phyloP scores from a whole-genome alignment of 2,113 vertebrate species.

The Coptodon rendalli region DNA sequence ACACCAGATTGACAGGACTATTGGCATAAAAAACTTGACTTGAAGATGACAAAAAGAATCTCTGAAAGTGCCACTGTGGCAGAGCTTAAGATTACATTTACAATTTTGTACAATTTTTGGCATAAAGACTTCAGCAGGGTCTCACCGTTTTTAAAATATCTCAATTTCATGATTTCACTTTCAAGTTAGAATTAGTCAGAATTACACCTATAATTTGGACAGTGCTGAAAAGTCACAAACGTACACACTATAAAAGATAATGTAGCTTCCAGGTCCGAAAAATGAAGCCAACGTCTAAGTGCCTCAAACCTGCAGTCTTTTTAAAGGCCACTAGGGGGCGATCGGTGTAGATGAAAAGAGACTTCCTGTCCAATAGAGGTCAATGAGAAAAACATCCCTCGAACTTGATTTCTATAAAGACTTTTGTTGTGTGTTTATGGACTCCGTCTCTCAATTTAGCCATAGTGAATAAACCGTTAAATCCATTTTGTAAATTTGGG shows the following conservation, averaged over 20 bases:
- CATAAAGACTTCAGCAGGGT: not conserved
- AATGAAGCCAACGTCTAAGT: rapidly evolving
- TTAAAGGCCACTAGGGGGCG: not conserved
- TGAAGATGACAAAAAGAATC: not conserved
- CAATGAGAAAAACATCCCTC: rapidly evolving
- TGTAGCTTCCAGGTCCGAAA: rapidly evolving
- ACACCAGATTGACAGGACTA: not conserved
- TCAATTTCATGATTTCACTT: not conserved
- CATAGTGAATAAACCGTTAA: not conserved
- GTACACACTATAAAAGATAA: not conserved
- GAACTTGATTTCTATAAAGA: not conserved
- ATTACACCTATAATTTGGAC: not conserved
- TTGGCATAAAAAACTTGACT: not conserved
- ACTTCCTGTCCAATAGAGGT: not conserved
- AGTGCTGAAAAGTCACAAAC: not conserved
- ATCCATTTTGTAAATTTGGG: not conserved
- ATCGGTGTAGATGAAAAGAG: rapidly evolving
- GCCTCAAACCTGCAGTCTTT: not conserved
- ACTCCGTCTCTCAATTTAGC: not conserved
- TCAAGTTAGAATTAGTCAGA: not conserved
- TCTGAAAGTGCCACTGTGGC: not conserved
- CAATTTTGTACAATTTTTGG: not conserved
- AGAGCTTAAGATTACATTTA: not conserved
- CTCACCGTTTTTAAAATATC: not conserved
- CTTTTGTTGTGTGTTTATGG: not conserved